phyloP scores from a whole-genome alignment of 2,888 invertebrate genomes.

The Heliconius erato region DNA sequence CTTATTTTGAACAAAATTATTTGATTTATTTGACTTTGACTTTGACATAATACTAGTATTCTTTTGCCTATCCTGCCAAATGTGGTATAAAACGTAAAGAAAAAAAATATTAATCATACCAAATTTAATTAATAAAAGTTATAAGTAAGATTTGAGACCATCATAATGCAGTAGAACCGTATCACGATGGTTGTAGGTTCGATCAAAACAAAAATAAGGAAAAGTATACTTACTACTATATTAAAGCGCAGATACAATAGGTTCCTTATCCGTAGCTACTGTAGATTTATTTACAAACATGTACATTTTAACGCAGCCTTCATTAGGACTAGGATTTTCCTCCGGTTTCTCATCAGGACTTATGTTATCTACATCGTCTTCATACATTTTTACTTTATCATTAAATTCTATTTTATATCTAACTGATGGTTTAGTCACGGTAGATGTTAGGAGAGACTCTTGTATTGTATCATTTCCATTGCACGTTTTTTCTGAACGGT shows the following conservation, averaged over 20 bases:
- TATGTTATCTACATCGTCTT: slow-evolving; percentile 73
- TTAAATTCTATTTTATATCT: slow-evolving; percentile 80
- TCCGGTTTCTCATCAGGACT: slow-evolving; percentile 82
- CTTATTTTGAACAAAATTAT: no score
- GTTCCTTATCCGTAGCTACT: slow-evolving; percentile 77
- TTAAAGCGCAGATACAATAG: slow-evolving; percentile 80
- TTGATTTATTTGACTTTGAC: no score
- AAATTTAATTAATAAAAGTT: no score
- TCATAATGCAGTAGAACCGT: no score
- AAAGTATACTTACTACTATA: slow-evolving; percentile 66
- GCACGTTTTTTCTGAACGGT: slow-evolving; percentile 80
- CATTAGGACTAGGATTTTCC: slow-evolving; percentile 75
- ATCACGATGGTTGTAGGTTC: no score
- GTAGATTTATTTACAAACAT: slow-evolving; percentile 82
- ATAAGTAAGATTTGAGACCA: no score
- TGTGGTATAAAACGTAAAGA: no score
- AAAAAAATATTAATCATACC: no score
- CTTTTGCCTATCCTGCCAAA: no score
- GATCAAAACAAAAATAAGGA: neutral
- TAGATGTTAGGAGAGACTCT: slow-evolving; percentile 79
- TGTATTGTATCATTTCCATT: slow-evolving; percentile 82
- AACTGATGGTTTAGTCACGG: slow-evolving; percentile 77
- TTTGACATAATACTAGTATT: no score
- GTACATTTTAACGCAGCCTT: slow-evolving; percentile 82
- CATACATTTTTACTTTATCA: slow-evolving; percentile 70